Evolutionary conservation across 2,797 vertebrate species (phyloP).

Genomic region (Acipenser ruthenus): DNA sequence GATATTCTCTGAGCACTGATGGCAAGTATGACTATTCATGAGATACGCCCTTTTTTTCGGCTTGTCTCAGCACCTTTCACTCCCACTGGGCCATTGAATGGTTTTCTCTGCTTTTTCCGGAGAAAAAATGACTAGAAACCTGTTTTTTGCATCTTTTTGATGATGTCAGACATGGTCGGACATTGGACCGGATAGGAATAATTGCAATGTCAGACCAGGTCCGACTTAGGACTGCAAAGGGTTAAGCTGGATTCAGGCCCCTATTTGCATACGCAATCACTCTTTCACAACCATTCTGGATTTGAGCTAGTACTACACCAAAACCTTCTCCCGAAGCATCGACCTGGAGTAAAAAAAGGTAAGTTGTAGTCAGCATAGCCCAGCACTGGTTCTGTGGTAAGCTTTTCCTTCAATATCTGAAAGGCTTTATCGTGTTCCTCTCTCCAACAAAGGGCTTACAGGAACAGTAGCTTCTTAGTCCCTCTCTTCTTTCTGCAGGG

Average conservation of each 20-base stretch:
- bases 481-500: constrained; percentile 26
- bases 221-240: too few species aligned
- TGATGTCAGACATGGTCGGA: too few species aligned
- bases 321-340: constrained; percentile 29
- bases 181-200: too few species aligned
- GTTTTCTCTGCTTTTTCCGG: too few species aligned
- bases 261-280: constrained; percentile 27
- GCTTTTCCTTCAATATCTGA: constrained; percentile 15
- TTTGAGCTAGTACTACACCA: constrained; percentile 20
- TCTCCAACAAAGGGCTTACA: constrained; percentile 17
- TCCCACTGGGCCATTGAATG: too few species aligned
- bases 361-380: constrained; percentile 29
- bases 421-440: constrained; percentile 23
- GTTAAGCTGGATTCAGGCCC: constrained; percentile 22
- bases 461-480: fast-evolving
- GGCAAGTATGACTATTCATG: too few species aligned
- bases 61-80: too few species aligned
- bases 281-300: constrained; percentile 17
- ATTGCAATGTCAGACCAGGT: too few species aligned
- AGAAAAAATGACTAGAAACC: too few species aligned
- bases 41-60: too few species aligned
- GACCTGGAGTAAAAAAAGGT: constrained; percentile 27
- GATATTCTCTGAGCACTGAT: too few species aligned
- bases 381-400: constrained; percentile 21
- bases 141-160: too few species aligned